Base-by-base conservation (phyloP, 2,113 vertebrate genomes). In the Aplodontia rufa region DNA sequence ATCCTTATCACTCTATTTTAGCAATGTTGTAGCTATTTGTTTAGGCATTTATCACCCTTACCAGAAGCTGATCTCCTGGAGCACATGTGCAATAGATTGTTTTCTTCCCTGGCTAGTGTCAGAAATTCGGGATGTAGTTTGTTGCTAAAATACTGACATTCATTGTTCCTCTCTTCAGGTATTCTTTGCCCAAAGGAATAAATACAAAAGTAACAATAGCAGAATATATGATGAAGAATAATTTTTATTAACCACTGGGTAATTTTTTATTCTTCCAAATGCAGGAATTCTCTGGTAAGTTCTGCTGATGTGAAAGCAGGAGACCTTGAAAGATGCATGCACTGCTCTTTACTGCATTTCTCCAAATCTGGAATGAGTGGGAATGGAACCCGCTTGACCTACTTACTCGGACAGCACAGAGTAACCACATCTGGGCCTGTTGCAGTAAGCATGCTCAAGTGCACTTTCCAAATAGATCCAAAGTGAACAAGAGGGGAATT, bases 11-110 rank as follows among this genome's bases (percentile, higher is more conserved):
- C 24, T 35, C 58, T 85, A 40, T 66, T 80, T 64, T 75, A 60
- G 62, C 71, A 53, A 62, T 24, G 8, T 17, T 45, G 5, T 74
- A 83, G 74, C 51, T 95, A 80, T 78, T 87, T 81, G 49, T 58
- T 92, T 92, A 94, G 16, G 51, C 49, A 51, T 90, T 85, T 96
- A 28, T 79, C 45, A 90, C 66, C 47, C 49, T 66, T 83, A 79
- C 24, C 35, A 30, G 49, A 86, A 90, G 64, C 28, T 83, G 49
- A 35, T 87, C 66, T 87, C 62, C 88, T 81, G 51, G 14, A 90
- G 19, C 20, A 80, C 35, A 49, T 53, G 35, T 68, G 45, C 10
- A 51, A 85, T 55, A 49, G 14, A 37, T 20, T 42, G 24, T 79
- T 35, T 74, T 69, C 26, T 35, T 66, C 45, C 22, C 32, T 72